Conservation (phyloP, 1,140 invertebrate genomes). For the Latrodectus geometricus region DNA sequence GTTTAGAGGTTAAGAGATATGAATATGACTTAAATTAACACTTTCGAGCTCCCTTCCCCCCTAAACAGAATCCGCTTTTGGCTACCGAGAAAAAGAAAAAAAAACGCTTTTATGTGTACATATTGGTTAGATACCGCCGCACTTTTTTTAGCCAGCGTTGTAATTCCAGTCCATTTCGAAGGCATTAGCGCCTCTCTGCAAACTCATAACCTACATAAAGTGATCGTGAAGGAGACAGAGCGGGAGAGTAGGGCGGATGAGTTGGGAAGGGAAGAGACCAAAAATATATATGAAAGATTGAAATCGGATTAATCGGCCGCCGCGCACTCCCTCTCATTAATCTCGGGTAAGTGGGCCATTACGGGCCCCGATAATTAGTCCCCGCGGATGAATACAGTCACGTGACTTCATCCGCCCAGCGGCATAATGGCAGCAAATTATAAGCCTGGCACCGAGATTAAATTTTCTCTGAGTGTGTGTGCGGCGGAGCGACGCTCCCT, state of each 20-base stretch:
- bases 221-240: background rate
- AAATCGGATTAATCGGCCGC: slow-evolving; percentile 60
- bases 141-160: background rate
- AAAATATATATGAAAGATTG: slow-evolving; percentile 55
- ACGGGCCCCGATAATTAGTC: slow-evolving; percentile 59
- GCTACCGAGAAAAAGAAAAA: background rate
- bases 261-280: background rate
- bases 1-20: background rate
- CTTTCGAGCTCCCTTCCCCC: background rate
- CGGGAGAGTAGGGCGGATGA: background rate
- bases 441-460: slow-evolving; percentile 56
- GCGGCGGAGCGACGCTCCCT: background rate
- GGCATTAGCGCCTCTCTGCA: background rate
- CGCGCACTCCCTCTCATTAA: slow-evolving; percentile 54
- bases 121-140: background rate
- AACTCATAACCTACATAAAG: background rate
- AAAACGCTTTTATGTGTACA: background rate
- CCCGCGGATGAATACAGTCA: slow-evolving; percentile 61
- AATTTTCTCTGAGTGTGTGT: slow-evolving; percentile 34
- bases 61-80: background rate
- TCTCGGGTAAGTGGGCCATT: slow-evolving; percentile 60
- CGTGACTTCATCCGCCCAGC: slow-evolving; percentile 55
- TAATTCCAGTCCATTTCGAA: background rate
- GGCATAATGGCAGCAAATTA: slow-evolving; percentile 61
- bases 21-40: background rate